Evolutionary conservation across 30 jellyfish, hydroid and myxozoan genomes (phyloP), one percentile per base, ranked within the genome.

Genomic region (Sanderia malayensis): DNA sequence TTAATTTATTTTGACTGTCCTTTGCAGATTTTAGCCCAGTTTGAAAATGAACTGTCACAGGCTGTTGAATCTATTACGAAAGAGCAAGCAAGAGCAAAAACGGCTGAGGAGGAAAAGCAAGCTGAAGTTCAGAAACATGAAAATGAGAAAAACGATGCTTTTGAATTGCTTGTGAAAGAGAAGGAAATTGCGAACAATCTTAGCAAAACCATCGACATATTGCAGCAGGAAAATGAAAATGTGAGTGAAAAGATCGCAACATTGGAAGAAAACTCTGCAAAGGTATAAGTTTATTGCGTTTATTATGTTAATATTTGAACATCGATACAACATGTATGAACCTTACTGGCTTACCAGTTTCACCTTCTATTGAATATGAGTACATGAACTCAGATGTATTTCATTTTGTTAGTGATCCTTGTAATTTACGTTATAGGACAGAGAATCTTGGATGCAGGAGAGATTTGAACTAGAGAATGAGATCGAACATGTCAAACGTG

Each of bases 31-130:
- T 79, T 83, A 27, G 78, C 63, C 53, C 87, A 76, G 74, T 83
- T 83, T 83, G 95, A 83, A 49, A 52, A 67, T 10, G 95, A 83
- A 20, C 61, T 83, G 60, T 78, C 89, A 19, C 80, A 73, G 9
- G 95, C 95, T 62, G 85, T 74, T n/a, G 88, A 83, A 28, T 80
- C 95, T 0, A 25, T 73, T 25, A 64, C 95, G 30, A 83, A 44
- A 21, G 95, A 83, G 79, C 95, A 83, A 52, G 53, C 61, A 22
- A 61, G 61, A 37, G 55, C 83, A 23, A 70, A 73, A 37, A 73
- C 74, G 0, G 77, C 85, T 24, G 93, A 70, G 29, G 49, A 71
- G 31, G 93, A 81, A 13, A 81, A 81, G 30, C 80, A 57, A 61
- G 64, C 80, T 11, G 72, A 81, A 80, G 93, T 81, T 37, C 20